A percentile compares a stretch with the other conserved stretches of the same genome.
phyloP scores from a whole-genome alignment of 2,113 vertebrate species.

The Ibidorhyncha struthersii region DNA sequence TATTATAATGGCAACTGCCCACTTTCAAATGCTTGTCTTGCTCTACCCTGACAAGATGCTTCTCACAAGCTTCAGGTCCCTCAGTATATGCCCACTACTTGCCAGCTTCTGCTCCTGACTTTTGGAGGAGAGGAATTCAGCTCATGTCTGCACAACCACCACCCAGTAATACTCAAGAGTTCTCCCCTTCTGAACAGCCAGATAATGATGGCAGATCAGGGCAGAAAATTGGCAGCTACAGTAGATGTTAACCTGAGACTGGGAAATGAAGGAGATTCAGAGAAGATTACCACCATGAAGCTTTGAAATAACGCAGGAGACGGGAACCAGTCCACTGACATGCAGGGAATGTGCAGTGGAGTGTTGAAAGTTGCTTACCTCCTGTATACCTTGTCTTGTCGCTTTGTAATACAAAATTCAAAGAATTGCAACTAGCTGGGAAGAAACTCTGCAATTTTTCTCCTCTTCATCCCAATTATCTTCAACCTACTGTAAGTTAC shows the following conservation, averaged over 20 bases:
- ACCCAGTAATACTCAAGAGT: not conserved
- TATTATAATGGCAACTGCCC: not conserved
- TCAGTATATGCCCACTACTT: not conserved
- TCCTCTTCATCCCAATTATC: not conserved
- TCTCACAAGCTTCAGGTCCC: not conserved
- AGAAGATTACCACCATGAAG: not conserved
- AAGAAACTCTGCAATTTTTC: not conserved
- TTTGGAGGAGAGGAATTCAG: not conserved
- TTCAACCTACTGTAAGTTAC: not conserved
- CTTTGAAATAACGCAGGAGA: not conserved
- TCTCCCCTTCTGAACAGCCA: not conserved
- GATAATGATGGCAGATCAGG: not conserved
- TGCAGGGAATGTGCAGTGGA: not conserved
- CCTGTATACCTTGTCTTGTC: not conserved
- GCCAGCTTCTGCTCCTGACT: not conserved
- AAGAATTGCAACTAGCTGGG: not conserved
- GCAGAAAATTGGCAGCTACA: not conserved
- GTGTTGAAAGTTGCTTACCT: accelerated
- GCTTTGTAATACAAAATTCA: not conserved
- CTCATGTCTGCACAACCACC: not conserved
- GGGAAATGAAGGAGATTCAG: not conserved
- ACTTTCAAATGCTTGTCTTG: not conserved
- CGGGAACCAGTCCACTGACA: not conserved
- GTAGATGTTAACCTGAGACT: not conserved
- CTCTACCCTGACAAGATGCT: not conserved